Percentiles rank a stretch among this genome's conserved stretches.
These are phyloP conservation scores for Archips xylosteana DNA, from an alignment of 2,888 invertebrate genomes.

Conservation along the genomic window DNA sequence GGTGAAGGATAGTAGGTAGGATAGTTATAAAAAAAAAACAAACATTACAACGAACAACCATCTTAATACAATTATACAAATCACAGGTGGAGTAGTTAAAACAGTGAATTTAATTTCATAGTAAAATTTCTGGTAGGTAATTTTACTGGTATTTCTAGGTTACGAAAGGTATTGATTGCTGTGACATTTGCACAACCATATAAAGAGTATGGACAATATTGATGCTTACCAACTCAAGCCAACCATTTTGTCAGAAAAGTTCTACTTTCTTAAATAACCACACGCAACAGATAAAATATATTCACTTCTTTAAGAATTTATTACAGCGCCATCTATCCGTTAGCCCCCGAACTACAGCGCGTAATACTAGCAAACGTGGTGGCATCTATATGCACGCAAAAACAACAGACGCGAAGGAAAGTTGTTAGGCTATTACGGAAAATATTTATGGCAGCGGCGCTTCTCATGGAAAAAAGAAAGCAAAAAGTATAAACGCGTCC, in stretches of 20 bases:
- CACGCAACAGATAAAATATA: neutral
- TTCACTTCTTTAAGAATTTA: slow-evolving; percentile 15
- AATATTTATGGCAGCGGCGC: slow-evolving; percentile 12
- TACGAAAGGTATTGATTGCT: slow-evolving; percentile 20
- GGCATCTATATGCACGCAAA: slow-evolving; percentile 35
- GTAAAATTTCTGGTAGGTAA: neutral
- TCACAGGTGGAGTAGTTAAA: neutral
- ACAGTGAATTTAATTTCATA: neutral
- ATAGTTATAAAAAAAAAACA: neutral
- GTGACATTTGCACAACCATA: neutral
- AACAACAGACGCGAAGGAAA: slow-evolving; percentile 10
- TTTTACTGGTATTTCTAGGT: neutral
- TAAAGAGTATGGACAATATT: neutral
- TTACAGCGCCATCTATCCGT: slow-evolving; percentile 77
- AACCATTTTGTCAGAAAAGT: neutral
- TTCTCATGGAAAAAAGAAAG: slow-evolving; percentile 25
- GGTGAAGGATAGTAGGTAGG: neutral
- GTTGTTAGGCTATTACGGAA: slow-evolving; percentile 14
- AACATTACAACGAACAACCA: neutral
- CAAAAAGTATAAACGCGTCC: slow-evolving; percentile 30
- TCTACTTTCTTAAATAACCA: neutral
- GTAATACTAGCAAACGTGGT: slow-evolving; percentile 23
- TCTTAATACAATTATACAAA: neutral
- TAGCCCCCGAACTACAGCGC: slow-evolving; percentile 66
- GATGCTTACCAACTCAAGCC: slow-evolving; percentile 12